Base-by-base conservation (phyloP, 1,140 invertebrate genomes). In the Microplitis mediator region DNA sequence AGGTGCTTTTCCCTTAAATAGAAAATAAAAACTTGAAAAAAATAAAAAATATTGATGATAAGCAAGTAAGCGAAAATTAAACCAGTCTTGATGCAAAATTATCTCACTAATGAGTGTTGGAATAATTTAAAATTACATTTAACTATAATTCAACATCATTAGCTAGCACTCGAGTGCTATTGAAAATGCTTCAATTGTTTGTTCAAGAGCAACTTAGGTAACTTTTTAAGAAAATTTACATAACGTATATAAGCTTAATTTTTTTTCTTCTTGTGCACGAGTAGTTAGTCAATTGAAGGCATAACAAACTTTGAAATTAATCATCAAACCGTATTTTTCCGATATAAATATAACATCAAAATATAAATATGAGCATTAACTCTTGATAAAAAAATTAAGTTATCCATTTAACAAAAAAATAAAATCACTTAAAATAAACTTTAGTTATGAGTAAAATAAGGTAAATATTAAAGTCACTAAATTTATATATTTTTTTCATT, bases 381-480 rank as follows among this genome's bases (percentile, higher is more conserved):
- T 23, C 2, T 23, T 23, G 23, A 2, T 23, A 23, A 23, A 23
- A 23, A 23, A 23, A 23, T 23, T 23, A 23, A 23, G 2, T 23
- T 23, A 23, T 23, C 23, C 23, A 23, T 23, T 23, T 23, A 23
- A 45, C 11, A 45, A 45, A 66, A 16, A 16, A 66, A 31, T 52
- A 52, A 66, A 65, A 65, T 65, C 23, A 50, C 63, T 54, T 64
- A n/a, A 35, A 63, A n/a, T 32, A 34, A 14, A 63, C 14, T 71
- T 31, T 51, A 16, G 6, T 45, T 45, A 45, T 45, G 54, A 23
- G 32, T 34, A 69, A 9, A 60, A 56, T 31, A 51, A 14, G 11
- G 61, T 65, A 45, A 63, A 64, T 63, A 31, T 14, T 23, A 39
- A 54, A 63, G 35, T 63, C n/a, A 36, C 50, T 65, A 5, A 32